These are phyloP conservation scores for Acleris holmiana DNA, from an alignment of 2,888 invertebrate species.

Conservation along the genomic window DNA sequence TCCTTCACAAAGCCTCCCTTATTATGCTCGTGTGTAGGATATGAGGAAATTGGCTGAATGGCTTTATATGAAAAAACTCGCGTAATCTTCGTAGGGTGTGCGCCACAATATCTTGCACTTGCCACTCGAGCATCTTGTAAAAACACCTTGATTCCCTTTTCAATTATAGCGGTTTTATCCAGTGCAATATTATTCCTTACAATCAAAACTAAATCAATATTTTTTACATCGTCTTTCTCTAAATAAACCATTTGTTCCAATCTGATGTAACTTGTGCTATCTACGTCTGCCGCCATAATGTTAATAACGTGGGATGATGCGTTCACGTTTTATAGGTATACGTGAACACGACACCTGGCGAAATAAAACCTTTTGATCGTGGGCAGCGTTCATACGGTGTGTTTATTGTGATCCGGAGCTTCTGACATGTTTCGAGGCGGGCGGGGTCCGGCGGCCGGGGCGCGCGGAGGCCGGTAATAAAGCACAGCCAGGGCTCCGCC, in stretches of 20 bases:
- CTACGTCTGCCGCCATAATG: slow-evolving; percentile 37
- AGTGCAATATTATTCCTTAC: background rate
- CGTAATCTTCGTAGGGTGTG: slow-evolving; percentile 76
- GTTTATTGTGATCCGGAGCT: slow-evolving; percentile 66
- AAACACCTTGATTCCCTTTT: slow-evolving; percentile 58
- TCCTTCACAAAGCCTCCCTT: slow-evolving; percentile 79
- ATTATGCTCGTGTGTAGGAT: slow-evolving; percentile 81
- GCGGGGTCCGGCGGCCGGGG: slow-evolving; percentile 35
- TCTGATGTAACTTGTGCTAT: slow-evolving; percentile 11
- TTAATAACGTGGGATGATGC: slow-evolving; percentile 54
- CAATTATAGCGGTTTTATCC: slow-evolving; percentile 48
- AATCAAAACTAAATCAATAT: background rate
- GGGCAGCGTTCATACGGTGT: slow-evolving; percentile 59
- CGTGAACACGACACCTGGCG: slow-evolving; percentile 64
- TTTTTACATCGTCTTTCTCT: background rate
- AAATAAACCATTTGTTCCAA: slow-evolving; percentile 6
- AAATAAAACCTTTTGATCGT: slow-evolving; percentile 64
- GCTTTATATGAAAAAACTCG: slow-evolving; percentile 82
- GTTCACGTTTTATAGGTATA: slow-evolving; percentile 59
- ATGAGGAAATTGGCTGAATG: slow-evolving; percentile 83
- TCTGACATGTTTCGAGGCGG: slow-evolving; percentile 63
- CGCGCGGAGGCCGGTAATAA: slow-evolving; percentile 58
- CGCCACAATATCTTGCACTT: slow-evolving; percentile 75
- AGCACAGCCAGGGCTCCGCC: slow-evolving; percentile 57
- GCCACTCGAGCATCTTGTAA: slow-evolving; percentile 61